These are phyloP conservation scores for Stichodactyla mertensii DNA, from an alignment of 64 coral and sea anemone genomes.

Conservation along the genomic window DNA sequence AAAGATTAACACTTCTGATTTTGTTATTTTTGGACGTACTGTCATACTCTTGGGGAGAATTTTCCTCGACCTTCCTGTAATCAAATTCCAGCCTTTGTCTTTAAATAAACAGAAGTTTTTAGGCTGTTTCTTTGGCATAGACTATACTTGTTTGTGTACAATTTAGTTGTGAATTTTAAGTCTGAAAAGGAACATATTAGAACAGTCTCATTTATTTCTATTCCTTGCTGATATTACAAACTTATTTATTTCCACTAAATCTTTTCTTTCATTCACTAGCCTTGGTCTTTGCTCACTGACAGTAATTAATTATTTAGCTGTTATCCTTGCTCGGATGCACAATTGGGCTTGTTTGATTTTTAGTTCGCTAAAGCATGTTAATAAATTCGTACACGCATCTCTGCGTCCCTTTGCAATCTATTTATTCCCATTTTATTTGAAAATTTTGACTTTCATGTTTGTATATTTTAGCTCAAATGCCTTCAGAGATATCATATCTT, in stretches of 20 bases:
- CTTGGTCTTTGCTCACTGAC: conserved; percentile 13
- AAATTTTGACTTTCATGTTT: neutral
- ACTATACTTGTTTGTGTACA: neutral
- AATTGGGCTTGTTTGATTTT: conserved; percentile 8
- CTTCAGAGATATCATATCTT: neutral
- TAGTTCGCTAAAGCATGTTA: conserved; percentile 12
- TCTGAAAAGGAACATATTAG: neutral
- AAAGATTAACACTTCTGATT: neutral
- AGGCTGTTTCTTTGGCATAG: neutral
- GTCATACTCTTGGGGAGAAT: neutral
- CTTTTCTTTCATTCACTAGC: neutral
- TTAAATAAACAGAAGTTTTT: neutral
- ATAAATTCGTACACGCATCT: neutral
- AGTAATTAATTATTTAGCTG: conserved; percentile 15
- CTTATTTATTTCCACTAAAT: neutral
- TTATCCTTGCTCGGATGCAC: neutral
- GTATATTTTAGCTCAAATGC: neutral
- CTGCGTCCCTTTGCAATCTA: neutral
- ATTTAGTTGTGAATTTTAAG: neutral
- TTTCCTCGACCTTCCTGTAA: conserved; percentile 1
- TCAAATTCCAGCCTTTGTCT: neutral
- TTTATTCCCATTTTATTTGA: neutral
- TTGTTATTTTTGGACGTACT: neutral
- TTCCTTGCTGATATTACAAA: neutral
- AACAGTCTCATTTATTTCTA: neutral